phyloP scores from a whole-genome alignment of 2,113 vertebrate species.

The Brevimyrus niger region DNA sequence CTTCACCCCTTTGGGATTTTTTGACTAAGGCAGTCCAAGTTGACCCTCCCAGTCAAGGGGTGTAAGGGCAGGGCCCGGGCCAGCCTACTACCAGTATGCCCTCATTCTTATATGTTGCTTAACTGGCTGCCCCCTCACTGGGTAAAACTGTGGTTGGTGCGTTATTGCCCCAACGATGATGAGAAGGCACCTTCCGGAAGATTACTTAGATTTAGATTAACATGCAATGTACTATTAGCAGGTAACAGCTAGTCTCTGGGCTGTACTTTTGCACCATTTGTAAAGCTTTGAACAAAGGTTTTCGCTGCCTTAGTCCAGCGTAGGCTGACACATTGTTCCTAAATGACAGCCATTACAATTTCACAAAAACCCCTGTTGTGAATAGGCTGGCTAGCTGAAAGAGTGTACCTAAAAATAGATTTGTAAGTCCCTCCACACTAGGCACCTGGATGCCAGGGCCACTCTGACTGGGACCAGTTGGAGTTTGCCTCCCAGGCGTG shows the following conservation, averaged over 20 bases:
- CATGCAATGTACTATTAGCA: not conserved
- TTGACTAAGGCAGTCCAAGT: not conserved
- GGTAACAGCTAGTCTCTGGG: not conserved
- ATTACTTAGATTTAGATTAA: not conserved
- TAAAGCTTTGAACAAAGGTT: not conserved
- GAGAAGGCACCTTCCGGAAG: not conserved
- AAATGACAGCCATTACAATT: not conserved
- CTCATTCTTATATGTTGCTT: no score
- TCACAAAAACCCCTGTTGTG: not conserved
- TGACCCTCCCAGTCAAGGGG: not conserved
- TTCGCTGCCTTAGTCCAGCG: not conserved
- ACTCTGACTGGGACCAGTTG: not conserved
- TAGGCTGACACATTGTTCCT: not conserved
- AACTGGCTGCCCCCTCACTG: not conserved
- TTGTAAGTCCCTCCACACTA: not conserved
- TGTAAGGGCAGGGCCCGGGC: not conserved
- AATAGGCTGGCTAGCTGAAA: not conserved
- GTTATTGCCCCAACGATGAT: not conserved
- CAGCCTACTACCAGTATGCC: not conserved
- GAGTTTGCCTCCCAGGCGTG: not conserved
- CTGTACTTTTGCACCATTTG: not conserved
- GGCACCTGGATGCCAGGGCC: not conserved
- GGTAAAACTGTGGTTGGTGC: not conserved
- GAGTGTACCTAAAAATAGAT: not conserved
- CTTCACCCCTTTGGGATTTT: not conserved